These are phyloP conservation scores for Masnerella sp. DNA, from an alignment of 2,888 invertebrate genomes.

Conservation along the genomic window DNA sequence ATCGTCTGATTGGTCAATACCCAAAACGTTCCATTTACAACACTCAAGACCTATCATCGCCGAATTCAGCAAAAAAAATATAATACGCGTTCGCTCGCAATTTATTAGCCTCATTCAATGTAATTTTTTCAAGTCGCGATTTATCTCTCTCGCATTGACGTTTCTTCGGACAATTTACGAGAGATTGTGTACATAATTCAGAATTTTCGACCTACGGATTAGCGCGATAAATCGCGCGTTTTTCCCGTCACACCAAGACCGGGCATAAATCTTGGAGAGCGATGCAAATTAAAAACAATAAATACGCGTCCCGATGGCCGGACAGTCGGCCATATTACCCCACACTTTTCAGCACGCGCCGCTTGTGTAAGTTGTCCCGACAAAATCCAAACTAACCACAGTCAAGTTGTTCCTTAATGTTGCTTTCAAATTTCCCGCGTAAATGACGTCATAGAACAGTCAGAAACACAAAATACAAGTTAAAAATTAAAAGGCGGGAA, in stretches of 20 bases:
- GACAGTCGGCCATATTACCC: constrained; percentile 25
- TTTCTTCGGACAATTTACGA: constrained; percentile 44
- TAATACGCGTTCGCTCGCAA: no score
- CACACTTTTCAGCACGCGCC: constrained; percentile 2
- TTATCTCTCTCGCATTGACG: constrained; percentile 26
- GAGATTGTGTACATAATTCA: constrained; percentile 36
- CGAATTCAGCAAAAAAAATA: no score
- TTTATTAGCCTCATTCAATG: no score
- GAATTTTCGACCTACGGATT: constrained; percentile 35
- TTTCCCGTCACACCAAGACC: constrained; percentile 42
- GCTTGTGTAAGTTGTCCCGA: constrained; percentile 24
- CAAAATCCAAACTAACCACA: constrained; percentile 35
- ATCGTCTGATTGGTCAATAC: no score
- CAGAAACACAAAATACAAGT: no score
- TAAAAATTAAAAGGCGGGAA: no score
- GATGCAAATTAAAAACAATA: constrained; percentile 55
- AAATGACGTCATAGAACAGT: not conserved
- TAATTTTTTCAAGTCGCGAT: constrained; percentile 4
- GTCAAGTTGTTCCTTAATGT: no score
- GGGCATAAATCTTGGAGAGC: constrained; percentile 41
- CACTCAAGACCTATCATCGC: no score
- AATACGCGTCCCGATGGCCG: constrained; percentile 27
- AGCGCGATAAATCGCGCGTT: constrained; percentile 43
- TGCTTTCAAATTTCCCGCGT: not conserved
- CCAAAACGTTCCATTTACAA: no score